Conservation (phyloP, 2,113 vertebrate species). For the Eurypyga helias region DNA sequence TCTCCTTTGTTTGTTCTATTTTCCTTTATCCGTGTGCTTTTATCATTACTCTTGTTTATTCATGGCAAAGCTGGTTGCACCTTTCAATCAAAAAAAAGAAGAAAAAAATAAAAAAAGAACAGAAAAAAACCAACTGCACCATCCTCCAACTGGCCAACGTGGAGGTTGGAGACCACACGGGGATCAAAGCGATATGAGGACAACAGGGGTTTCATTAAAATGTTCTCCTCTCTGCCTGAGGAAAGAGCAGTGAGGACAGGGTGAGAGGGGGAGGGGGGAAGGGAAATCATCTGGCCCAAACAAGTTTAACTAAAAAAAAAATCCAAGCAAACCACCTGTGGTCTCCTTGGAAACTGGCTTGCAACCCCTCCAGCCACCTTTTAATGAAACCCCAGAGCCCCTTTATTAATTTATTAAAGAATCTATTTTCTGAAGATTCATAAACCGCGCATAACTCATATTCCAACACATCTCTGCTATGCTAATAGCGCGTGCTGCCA, state of each 20-base stretch:
- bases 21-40: constrained; percentile 58
- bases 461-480: constrained; percentile 84
- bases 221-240: constrained; percentile 83
- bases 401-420: constrained; percentile 93
- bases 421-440: constrained; percentile 91
- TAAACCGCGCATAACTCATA: constrained; percentile 85
- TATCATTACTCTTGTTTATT: constrained; percentile 79
- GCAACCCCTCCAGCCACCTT: constrained; percentile 93
- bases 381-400: constrained; percentile 95
- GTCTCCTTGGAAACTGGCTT: constrained; percentile 90
- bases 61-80: constrained; percentile 69
- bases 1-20: constrained; percentile 77
- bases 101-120: background rate
- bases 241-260: constrained; percentile 84
- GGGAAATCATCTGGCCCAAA: constrained; percentile 89
- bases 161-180: constrained; percentile 80
- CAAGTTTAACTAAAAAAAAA: constrained; percentile 87
- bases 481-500: constrained; percentile 79
- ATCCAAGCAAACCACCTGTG: constrained; percentile 89
- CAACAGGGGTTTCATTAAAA: constrained; percentile 94
- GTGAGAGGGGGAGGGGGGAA: constrained; percentile 76
- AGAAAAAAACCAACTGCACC: constrained; percentile 46
- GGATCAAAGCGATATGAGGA: constrained; percentile 88
- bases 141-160: constrained; percentile 80
- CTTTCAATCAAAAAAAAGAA: constrained; percentile 70